These are phyloP conservation scores for Amitus sp. DNA, from an alignment of 2,888 invertebrate genomes.

Conservation along the genomic window DNA sequence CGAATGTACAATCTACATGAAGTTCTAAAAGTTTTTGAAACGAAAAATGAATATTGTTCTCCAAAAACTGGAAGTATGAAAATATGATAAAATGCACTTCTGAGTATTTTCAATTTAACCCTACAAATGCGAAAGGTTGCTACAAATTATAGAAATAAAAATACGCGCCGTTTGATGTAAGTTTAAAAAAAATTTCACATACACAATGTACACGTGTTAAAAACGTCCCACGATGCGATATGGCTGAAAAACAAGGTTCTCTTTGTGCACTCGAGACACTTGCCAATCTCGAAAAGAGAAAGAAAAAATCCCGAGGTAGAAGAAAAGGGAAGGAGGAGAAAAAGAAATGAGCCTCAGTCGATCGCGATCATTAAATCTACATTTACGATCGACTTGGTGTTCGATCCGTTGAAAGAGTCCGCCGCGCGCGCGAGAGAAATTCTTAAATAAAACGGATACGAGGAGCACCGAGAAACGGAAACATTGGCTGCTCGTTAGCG, in stretches of 20 bases:
- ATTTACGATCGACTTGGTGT: conserved; percentile 34
- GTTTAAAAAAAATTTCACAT: too few species aligned
- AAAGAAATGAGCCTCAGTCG: conserved; percentile 23
- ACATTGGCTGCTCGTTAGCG: conserved; percentile 37
- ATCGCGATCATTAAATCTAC: conserved; percentile 41
- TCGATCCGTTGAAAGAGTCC: conserved; percentile 29
- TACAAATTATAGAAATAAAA: too few species aligned
- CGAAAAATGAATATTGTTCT: too few species aligned
- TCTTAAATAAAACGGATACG: conserved; percentile 39
- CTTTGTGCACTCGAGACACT: conserved; percentile 30
- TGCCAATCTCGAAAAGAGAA: conserved; percentile 6
- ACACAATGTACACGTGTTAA: too few species aligned
- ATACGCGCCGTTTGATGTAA: too few species aligned
- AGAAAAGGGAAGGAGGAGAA: conserved; percentile 23
- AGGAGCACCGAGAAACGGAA: conserved; percentile 36
- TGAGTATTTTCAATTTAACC: too few species aligned
- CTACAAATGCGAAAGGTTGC: too few species aligned
- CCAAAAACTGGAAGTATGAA: too few species aligned
- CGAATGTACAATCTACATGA: too few species aligned
- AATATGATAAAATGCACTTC: too few species aligned
- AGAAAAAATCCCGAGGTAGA: conserved; percentile 15
- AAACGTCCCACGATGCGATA: too few species aligned
- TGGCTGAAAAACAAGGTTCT: conserved; percentile 35
- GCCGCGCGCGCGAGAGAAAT: conserved; percentile 28
- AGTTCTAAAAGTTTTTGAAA: too few species aligned